Evolutionary conservation across 2,797 vertebrate genomes (phyloP).

Genomic region (Anisognathus igniventris): DNA sequence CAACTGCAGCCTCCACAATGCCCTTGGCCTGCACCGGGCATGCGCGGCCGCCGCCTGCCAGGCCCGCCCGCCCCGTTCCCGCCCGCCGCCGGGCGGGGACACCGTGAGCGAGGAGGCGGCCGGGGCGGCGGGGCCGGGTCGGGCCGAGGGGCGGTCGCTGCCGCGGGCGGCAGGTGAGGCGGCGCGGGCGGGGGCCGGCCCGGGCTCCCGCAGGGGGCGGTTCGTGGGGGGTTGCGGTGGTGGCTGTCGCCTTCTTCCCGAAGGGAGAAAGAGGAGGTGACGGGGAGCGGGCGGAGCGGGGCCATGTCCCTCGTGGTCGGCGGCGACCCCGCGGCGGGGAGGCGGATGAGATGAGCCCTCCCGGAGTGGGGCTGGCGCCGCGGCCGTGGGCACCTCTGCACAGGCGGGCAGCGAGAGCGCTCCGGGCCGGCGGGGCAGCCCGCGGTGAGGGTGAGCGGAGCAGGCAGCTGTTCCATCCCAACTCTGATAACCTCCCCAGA

Average conservation of each 20-base stretch:
- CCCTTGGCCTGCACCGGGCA: neutral
- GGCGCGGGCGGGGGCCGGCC: neutral
- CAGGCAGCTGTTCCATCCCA: neutral
- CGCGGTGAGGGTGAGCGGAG: neutral
- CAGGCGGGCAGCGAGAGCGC: neutral
- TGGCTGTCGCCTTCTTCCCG: neutral
- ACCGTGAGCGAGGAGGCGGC: neutral
- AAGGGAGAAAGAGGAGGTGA: neutral
- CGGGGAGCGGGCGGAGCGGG: neutral
- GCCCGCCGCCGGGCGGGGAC: neutral
- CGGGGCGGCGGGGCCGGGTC: neutral
- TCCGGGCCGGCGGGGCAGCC: neutral
- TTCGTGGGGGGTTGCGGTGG: neutral
- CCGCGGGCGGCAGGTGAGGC: neutral
- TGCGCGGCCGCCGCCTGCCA: neutral
- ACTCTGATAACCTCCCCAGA: neutral
- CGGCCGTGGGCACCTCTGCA: fast-evolving
- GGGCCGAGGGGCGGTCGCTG: neutral
- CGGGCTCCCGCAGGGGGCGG: neutral
- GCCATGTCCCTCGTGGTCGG: neutral
- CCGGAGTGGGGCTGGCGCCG: neutral
- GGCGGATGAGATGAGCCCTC: fast-evolving
- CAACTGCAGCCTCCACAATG: neutral
- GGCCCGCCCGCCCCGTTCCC: neutral
- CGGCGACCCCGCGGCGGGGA: neutral